Conservation (phyloP, 2,113 vertebrate species). For the Ictalurus punctatus region DNA sequence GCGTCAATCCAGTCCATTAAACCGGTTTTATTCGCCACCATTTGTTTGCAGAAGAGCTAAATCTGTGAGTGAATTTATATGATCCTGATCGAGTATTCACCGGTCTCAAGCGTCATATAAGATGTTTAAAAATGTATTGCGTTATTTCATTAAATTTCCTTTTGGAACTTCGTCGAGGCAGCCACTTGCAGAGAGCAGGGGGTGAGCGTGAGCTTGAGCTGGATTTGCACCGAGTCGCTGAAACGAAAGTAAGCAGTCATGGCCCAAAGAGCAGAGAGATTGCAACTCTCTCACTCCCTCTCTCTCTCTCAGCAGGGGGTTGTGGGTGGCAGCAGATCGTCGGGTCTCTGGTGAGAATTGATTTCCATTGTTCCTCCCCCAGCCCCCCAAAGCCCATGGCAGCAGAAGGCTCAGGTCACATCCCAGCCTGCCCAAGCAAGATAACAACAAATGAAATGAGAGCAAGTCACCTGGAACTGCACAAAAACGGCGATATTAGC, state of each 20-base stretch:
- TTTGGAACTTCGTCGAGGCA: background rate
- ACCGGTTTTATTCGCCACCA: background rate
- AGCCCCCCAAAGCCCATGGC: constrained; percentile 30
- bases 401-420: constrained; percentile 55
- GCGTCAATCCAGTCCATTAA: background rate
- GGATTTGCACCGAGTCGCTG: constrained; percentile 31
- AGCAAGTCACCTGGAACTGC: constrained; percentile 53
- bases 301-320: constrained; percentile 35
- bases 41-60: background rate
- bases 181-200: background rate
- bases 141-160: background rate
- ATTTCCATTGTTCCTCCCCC: constrained; percentile 54
- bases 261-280: constrained; percentile 45
- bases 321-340: constrained; percentile 40
- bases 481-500: constrained; percentile 47
- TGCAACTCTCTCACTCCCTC: constrained; percentile 33
- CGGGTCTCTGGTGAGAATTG: constrained; percentile 57
- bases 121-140: background rate
- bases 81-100: background rate
- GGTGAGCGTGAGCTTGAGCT: constrained; percentile 4
- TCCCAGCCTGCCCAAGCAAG: constrained; percentile 56
- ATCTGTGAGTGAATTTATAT: background rate
- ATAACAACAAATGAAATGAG: constrained; percentile 57
- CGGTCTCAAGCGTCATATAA: background rate
- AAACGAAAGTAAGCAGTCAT: constrained; percentile 46